Evolutionary conservation across 2,888 invertebrate species (phyloP).

Genomic region (Alsophila aescularia): DNA sequence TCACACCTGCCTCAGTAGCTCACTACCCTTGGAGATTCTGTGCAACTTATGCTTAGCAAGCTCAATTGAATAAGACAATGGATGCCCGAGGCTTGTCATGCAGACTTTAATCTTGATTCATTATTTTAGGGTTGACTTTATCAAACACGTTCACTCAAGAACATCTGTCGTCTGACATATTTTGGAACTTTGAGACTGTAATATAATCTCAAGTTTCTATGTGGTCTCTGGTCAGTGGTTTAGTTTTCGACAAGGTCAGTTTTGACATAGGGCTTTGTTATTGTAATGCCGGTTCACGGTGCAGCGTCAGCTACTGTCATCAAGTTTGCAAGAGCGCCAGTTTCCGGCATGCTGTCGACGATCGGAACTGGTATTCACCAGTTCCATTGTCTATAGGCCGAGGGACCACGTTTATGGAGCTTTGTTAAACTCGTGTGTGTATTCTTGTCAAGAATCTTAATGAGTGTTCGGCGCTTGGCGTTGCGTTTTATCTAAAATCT

Average conservation of each 20-base stretch:
- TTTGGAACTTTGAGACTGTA: background rate
- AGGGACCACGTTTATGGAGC: slow-evolving; percentile 9
- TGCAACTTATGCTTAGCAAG: slow-evolving; percentile 5
- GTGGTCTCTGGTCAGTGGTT: no score
- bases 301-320: slow-evolving; percentile 53
- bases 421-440: slow-evolving; percentile 16
- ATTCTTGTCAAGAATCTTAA: slow-evolving; percentile 19
- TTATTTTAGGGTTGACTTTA: background rate
- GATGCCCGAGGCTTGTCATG: background rate
- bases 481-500: slow-evolving; percentile 12
- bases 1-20: slow-evolving; percentile 33
- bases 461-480: slow-evolving; percentile 10
- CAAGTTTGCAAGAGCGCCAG: slow-evolving; percentile 65
- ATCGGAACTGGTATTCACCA: slow-evolving; percentile 42
- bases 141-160: background rate
- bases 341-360: slow-evolving; percentile 49
- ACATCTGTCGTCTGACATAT: slow-evolving; percentile 19
- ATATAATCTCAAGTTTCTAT: background rate
- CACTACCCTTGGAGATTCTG: slow-evolving; percentile 1
- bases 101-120: background rate
- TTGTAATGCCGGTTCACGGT: slow-evolving; percentile 39
- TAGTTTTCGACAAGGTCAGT: no score
- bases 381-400: slow-evolving; percentile 29
- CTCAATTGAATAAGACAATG: slow-evolving; percentile 8
- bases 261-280: background rate